Evolutionary conservation across 2,797 vertebrate genomes (phyloP).

Genomic region (Cuculus canorus): DNA sequence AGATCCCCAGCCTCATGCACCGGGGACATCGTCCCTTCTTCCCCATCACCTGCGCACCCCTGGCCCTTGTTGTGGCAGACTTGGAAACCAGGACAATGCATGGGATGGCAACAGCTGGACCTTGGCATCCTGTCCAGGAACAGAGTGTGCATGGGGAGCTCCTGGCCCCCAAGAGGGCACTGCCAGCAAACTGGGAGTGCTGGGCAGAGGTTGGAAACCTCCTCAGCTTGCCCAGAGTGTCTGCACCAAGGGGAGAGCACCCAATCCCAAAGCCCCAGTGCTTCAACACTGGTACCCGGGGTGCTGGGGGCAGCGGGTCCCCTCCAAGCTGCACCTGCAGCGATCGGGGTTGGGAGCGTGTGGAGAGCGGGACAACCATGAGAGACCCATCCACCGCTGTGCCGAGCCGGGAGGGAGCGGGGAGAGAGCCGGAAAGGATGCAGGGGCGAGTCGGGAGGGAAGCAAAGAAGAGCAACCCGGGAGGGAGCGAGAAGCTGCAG

Average conservation of each 20-base stretch:
- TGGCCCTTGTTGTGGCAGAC: not conserved
- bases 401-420: not conserved
- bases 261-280: not conserved
- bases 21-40: accelerated
- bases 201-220: too few relatives aligned
- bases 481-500: too few relatives aligned
- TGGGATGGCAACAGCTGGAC: not conserved
- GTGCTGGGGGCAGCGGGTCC: not conserved
- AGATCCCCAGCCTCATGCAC: not conserved
- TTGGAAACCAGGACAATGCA: accelerated
- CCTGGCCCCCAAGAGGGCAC: not conserved
- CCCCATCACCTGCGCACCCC: not conserved
- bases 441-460: too few relatives aligned
- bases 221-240: not conserved
- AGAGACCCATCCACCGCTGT: not conserved
- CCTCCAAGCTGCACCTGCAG: too few relatives aligned
- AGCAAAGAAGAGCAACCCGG: too few relatives aligned
- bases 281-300: not conserved
- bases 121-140: not conserved
- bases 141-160: not conserved
- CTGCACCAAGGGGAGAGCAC: not conserved
- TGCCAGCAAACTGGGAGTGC: accelerated
- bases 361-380: too few relatives aligned
- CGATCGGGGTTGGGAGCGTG: too few relatives aligned
- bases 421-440: too few relatives aligned